Conservation (phyloP, 1,140 invertebrate genomes). For the Heliothis virescens region DNA sequence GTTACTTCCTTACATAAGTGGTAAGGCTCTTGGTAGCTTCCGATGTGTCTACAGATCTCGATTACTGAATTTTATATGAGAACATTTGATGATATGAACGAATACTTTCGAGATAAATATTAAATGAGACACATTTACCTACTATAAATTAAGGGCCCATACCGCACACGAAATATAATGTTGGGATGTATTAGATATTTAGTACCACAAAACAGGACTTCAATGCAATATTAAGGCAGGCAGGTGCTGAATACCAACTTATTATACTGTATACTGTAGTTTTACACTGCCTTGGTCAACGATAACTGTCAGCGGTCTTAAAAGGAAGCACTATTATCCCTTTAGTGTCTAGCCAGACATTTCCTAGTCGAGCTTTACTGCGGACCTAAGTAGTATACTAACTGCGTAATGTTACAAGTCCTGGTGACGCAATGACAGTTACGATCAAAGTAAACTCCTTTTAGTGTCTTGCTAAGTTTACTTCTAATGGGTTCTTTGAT, state of each 20-base stretch:
- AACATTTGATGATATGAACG: too few species aligned
- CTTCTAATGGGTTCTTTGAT: not conserved
- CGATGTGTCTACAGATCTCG: too few species aligned
- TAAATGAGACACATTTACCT: too few species aligned
- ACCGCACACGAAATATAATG: too few species aligned
- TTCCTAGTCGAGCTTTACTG: conserved; percentile 63
- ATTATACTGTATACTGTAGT: not conserved
- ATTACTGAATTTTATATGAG: too few species aligned
- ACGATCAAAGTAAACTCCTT: conserved; percentile 29
- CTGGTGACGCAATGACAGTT: conserved; percentile 4
- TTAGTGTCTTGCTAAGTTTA: conserved; percentile 12
- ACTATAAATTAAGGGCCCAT: too few species aligned
- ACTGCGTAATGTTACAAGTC: not conserved
- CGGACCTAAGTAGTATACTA: conserved; percentile 55
- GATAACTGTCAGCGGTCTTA: conserved; percentile 19
- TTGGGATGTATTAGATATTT: too few species aligned
- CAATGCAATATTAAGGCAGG: not conserved
- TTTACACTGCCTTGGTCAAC: conserved; percentile 1
- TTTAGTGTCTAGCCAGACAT: conserved; percentile 54
- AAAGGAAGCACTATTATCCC: conserved; percentile 52
- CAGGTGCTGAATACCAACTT: not conserved
- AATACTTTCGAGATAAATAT: too few species aligned
- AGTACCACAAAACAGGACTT: too few species aligned
- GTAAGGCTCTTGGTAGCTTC: too few species aligned
- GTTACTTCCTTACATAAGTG: too few species aligned